Conservation (phyloP, 2,888 invertebrate genomes). For the Machimus rusticus region DNA sequence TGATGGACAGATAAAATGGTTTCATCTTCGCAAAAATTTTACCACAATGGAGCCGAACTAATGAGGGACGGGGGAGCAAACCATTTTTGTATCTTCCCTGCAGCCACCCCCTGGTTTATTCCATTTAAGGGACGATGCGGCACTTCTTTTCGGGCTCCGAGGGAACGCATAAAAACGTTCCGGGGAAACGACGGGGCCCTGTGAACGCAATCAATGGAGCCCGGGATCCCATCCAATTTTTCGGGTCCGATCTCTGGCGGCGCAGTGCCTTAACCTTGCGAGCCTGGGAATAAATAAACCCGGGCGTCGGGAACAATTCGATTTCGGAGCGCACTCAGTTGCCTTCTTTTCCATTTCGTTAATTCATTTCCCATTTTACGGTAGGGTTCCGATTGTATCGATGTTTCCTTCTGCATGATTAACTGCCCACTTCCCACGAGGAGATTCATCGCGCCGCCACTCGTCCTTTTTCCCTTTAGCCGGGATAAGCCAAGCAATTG, state of each 20-base stretch:
- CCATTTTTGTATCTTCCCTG: conserved; percentile 6
- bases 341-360: conserved; percentile 31
- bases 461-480: background rate
- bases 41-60: conserved; percentile 18
- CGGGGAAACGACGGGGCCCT: background rate
- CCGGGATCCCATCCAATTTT: background rate
- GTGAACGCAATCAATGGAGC: conserved; percentile 5
- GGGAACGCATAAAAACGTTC: background rate
- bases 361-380: conserved; percentile 23
- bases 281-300: background rate
- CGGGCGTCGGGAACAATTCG: background rate
- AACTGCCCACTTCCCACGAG: background rate
- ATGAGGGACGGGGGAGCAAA: background rate
- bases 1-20: conserved; percentile 17
- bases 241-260: background rate
- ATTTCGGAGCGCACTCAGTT: background rate
- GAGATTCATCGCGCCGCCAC: background rate
- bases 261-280: background rate
- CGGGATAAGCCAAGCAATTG: conserved; percentile 2
- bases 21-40: conserved; percentile 6
- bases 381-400: background rate
- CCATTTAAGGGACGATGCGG: background rate
- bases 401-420: conserved; percentile 15
- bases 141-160: background rate
- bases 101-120: background rate